Percentiles rank a stretch among this genome's conserved stretches.
These are phyloP conservation scores for Dreissena polymorpha DNA, from an alignment of 1,140 invertebrate species.

Conservation along the genomic window DNA sequence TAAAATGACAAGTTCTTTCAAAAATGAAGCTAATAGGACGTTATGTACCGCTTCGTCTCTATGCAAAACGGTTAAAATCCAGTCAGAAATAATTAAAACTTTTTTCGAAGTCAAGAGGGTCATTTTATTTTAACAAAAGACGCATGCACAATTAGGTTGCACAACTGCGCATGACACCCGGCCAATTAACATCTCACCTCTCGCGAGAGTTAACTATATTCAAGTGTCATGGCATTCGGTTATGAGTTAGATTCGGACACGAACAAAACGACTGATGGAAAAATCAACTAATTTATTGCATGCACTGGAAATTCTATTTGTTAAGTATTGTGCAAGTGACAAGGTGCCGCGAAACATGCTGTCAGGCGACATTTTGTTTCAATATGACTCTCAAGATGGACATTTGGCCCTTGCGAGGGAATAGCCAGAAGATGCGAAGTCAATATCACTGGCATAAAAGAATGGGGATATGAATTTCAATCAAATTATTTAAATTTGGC, in stretches of 20 bases:
- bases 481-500: constrained; percentile 11
- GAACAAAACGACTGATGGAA: constrained; percentile 36
- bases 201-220: constrained; percentile 27
- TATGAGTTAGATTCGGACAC: constrained; percentile 16
- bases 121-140: constrained; percentile 21
- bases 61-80: no score
- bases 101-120: constrained; percentile 20
- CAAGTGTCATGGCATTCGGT: constrained; percentile 30
- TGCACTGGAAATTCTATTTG: constrained; percentile 17
- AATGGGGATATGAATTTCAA: constrained; percentile 8
- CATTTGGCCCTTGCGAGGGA: background rate
- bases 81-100: constrained; percentile 5
- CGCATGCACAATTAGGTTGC: constrained; percentile 26
- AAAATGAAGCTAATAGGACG: constrained; percentile 43
- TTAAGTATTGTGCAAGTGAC: constrained; percentile 39
- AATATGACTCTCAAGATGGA: background rate
- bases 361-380: background rate
- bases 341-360: constrained; percentile 14
- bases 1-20: constrained; percentile 37
- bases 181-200: constrained; percentile 40
- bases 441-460: background rate
- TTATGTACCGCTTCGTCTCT: background rate
- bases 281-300: constrained; percentile 49
- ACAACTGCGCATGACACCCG: constrained; percentile 49
- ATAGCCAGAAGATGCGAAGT: background rate